These are phyloP conservation scores for Aratinga solstitialis DNA, from an alignment of 2,797 vertebrate genomes.

Conservation along the genomic window DNA sequence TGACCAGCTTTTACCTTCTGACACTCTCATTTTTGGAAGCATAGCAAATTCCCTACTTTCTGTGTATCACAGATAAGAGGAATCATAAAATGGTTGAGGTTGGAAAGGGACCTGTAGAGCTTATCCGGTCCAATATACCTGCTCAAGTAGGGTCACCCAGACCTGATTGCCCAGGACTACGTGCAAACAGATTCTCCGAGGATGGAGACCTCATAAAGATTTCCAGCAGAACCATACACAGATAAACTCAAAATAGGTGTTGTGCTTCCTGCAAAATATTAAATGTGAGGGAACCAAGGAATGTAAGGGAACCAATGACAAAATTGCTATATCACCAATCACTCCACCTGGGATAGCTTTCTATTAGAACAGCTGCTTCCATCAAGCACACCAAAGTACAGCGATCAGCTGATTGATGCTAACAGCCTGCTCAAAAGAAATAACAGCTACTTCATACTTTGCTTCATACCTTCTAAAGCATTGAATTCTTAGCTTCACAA, in stretches of 20 bases:
- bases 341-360: background rate
- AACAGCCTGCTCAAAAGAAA: background rate
- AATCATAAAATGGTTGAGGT: background rate
- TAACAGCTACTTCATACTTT: background rate
- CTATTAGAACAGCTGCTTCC: background rate
- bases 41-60: background rate
- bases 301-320: background rate
- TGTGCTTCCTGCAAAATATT: background rate
- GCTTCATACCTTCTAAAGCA: background rate
- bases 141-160: background rate
- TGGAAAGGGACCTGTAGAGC: background rate
- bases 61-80: background rate
- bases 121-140: background rate
- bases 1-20: background rate
- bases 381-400: background rate
- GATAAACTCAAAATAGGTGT: background rate
- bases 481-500: background rate
- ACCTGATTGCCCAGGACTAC: background rate
- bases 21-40: background rate
- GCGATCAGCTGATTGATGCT: background rate
- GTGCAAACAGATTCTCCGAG: background rate
- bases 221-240: background rate
- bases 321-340: background rate
- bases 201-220: background rate
- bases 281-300: background rate